Evolutionary conservation across 2,113 vertebrate genomes (phyloP), one percentile per base, ranked within the genome.

Genomic region (Sorex araneus): DNA sequence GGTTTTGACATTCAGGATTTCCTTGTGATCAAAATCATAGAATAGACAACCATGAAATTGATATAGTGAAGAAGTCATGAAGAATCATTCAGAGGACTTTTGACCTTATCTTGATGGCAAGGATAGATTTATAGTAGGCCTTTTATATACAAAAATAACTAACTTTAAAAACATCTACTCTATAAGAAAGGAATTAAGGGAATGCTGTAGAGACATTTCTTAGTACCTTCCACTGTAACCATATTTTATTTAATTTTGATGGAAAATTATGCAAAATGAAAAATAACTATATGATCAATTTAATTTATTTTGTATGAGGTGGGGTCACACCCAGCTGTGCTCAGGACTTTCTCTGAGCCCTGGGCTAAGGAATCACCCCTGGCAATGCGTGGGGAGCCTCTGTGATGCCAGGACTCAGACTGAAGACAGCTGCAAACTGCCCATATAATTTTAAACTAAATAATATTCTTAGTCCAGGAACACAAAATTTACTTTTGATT

Each of bases 71-170:
- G 36, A 84, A 74, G 57, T 50, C 34, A 83, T 27, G 16, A 60
- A 81, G 30, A 79, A 9, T 21, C 27, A 18, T 40, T 78, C 47
- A 84, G 2, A 89, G 10, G 16, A 43, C n/a, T 34, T 47, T 34
- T 9, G 5, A 9, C 36, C 45, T 86, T 89, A 73, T 30, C 7
- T 67, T 47, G 34, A 88, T 43, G n/a, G 64, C 4, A 28, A 23
- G n/a, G 25, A 69, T 45, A 2, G 2, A 5, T 73, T 90, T 83
- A 34, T 77, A 34, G 23, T 10, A 47, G 21, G 10, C 40, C 13
- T 63, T 92, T 4, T 21, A 80, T 43, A 89, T 87, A 73, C 67
- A 79, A 81, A 75, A 92, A 57, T 84, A 87, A 81, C 80, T 36
- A 63, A 32, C n/a, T 88, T 28, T 28, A 71, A 92, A 71, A 23